Evolutionary conservation across 2,888 invertebrate species (phyloP), one percentile per base, ranked within the genome.

Genomic region (Doris montereyensis): DNA sequence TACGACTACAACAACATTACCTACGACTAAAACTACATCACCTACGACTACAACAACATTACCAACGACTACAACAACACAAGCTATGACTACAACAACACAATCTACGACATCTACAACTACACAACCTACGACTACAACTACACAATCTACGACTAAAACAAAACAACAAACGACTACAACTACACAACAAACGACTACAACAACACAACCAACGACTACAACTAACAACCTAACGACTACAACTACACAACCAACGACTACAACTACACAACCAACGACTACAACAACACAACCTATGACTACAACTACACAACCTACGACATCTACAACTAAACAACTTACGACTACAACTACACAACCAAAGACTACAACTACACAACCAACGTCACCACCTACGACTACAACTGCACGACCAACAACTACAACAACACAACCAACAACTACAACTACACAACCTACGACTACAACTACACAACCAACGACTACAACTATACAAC

Each of bases 171-270:
- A 5, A 62, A 13, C 5, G n/a, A 13, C 17, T 21, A 13, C 5
- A 21, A 62, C 62, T 5, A 62, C 62, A 21, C 17, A 13, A 5
- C 5, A 5, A 21, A 5, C 62, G 5, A 62, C 62, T 13, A 62
- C n/a, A 21, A n/a, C 62, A 5, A 62, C 62, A 21, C 5, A 13
- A 5, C 17, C 21, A 21, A 5, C 62, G 5, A 62, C 62, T 13
- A 62, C 62, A n/a, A 62, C 62, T 5, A 62, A 4, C 5, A 62
- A 13, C 5, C 17, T 21, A 21, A 62, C 62, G n/a, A 62, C 62
- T 62, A 62, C 62, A 62, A 62, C 62, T n/a, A n/a, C n/a, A n/a
- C n/a, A n/a, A n/a, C 13, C 52, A 52, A 52, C 52, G 52, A 52
- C 10, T 52, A 62, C 24, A 62, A 13, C 62, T n/a, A 5, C 21